Evolutionary conservation across 2,113 vertebrate species (phyloP), one percentile per base, ranked within the genome.

Genomic region (Toxotes jaculatrix): DNA sequence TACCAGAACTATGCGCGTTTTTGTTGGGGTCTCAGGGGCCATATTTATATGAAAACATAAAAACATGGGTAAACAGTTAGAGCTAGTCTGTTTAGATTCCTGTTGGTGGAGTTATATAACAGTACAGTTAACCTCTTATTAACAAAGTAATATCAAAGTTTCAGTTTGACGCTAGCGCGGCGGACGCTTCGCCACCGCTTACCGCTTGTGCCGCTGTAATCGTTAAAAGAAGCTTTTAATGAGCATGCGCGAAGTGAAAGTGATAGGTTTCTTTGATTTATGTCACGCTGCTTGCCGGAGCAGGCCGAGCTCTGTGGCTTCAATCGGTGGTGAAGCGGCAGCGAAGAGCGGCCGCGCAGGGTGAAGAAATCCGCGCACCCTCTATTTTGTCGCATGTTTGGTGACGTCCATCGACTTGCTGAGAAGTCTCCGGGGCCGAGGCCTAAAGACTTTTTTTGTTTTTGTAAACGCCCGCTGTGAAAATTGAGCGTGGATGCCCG

Each of bases 401-500:
- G 92, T 95, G 95, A 95, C 95, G 95, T 95, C 89, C 79, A 87
- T 91, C 89, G 93, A 93, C 89, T 93, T 4, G 77, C 83, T 80
- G 73, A 90, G 90, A 87, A 93, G 90, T 92, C 89, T 94, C 85
- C 84, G 82, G 88, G 91, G 88, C 90, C 79, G 91, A 93, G 95
- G 95, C 95, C 95, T 95, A 91, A 55, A 82, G 84, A 93, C 64
- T 85, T 89, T 91, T 66, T 59, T 57, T 67, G 59, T 47, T 78
- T 71, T 77, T 47, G 42, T 32, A 67, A 86, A 61, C 86, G 73
- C 59, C 13, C 78, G 69, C 47, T 63, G 64, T 63, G 57, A 49
- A 49, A 63, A 65, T 73, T 84, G 75, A 21, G 43, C 31, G 57
- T 80, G 78, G 86, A 91, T 94, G 91, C 74, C 76, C n/a, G 34